Conservation (phyloP, 2,888 invertebrate species). For the Protonemura montana region DNA sequence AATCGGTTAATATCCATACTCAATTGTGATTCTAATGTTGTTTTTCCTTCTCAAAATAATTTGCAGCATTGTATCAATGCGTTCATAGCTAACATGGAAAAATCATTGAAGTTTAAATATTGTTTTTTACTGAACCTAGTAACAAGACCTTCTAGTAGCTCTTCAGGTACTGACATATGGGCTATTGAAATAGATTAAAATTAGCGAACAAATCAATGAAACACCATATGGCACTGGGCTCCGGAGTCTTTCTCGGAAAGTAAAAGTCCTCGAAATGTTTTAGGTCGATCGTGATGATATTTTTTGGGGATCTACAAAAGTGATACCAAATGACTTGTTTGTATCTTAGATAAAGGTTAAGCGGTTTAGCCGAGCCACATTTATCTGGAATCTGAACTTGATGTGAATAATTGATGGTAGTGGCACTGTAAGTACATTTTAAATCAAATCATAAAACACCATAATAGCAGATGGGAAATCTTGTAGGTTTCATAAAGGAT, state of each 20-base stretch:
- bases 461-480: not conserved
- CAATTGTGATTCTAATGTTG: not conserved
- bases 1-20: not conserved
- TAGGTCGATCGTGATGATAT: conserved; percentile 32
- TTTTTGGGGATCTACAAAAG: not conserved
- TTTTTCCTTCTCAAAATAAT: not conserved
- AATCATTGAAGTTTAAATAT: too few relatives aligned
- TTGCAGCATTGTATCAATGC: not conserved
- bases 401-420: not conserved
- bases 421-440: not conserved
- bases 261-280: conserved; percentile 26
- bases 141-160: too few relatives aligned
- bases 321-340: not conserved
- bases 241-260: not conserved
- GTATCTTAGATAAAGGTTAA: not conserved
- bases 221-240: not conserved
- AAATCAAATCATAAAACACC: not conserved
- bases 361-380: not conserved
- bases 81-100: too few relatives aligned
- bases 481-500: not conserved
- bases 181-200: not conserved
- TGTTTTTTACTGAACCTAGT: too few relatives aligned
- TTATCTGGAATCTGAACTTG: not conserved
- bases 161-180: too few relatives aligned
- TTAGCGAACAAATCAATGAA: not conserved